Evolutionary conservation across 2,113 vertebrate genomes (phyloP).

Genomic region (Actinemys pallida): DNA sequence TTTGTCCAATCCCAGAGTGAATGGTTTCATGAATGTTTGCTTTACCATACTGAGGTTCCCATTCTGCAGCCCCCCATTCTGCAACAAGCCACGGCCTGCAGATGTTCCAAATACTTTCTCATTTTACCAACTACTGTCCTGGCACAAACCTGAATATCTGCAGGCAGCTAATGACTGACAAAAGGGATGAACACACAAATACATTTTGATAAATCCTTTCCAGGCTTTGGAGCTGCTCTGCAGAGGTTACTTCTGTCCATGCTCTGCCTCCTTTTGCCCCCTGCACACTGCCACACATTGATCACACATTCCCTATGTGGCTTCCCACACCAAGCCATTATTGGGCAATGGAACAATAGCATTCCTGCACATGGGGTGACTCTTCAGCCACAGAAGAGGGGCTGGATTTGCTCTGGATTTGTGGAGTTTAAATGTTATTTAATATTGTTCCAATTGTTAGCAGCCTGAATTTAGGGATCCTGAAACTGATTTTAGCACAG

Average conservation of each 20-base stretch:
- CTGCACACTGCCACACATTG: neutral
- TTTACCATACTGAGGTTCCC: neutral
- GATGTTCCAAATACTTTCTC: neutral
- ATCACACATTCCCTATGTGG: neutral
- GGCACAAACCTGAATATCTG: neutral
- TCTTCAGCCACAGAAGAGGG: neutral
- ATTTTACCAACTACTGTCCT: neutral
- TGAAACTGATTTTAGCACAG: neutral
- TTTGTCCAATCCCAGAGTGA: neutral
- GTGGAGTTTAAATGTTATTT: neutral
- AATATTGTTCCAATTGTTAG: neutral
- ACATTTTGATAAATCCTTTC: neutral
- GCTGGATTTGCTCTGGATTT: neutral
- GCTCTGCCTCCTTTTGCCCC: neutral
- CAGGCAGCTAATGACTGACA: neutral
- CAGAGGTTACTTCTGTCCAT: neutral
- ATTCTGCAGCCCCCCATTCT: neutral
- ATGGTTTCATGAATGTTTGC: neutral
- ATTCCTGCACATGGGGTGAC: neutral
- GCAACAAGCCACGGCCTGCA: neutral
- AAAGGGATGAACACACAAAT: neutral
- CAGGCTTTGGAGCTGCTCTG: neutral
- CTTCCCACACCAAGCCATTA: accelerated
- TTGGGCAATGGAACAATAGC: neutral
- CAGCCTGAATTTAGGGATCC: neutral